Conservation (phyloP, 2,113 vertebrate species). For the Corythornis vintsioides region DNA sequence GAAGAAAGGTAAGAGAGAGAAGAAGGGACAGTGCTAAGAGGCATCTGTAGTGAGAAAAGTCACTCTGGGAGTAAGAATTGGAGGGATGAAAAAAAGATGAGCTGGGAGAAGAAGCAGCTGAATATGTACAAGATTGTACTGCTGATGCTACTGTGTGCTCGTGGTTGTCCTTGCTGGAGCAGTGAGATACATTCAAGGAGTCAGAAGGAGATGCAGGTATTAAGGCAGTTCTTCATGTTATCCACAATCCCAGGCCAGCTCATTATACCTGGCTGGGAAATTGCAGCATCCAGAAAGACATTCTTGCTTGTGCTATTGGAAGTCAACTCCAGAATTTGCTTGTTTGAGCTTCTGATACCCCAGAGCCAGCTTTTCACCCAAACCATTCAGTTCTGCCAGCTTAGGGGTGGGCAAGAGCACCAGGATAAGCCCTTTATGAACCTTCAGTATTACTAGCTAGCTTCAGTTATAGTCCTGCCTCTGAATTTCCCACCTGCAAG, state of each 20-base stretch:
- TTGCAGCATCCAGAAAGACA: background rate
- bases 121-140: background rate
- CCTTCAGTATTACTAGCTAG: background rate
- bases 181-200: slow-evolving; percentile 15
- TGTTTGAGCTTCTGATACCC: background rate
- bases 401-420: background rate
- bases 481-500: background rate
- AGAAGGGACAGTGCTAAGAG: background rate
- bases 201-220: background rate
- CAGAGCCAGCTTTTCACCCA: background rate
- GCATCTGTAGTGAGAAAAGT: background rate
- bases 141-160: background rate
- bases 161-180: background rate
- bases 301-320: background rate
- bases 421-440: background rate
- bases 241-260: background rate
- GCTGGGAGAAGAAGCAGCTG: background rate
- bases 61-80: background rate
- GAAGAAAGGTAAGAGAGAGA: background rate
- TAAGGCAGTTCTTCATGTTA: slow-evolving; percentile 12
- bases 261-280: background rate
- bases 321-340: background rate
- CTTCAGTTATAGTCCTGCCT: background rate
- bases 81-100: background rate
- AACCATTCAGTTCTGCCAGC: background rate